Evolutionary conservation across 2,113 vertebrate species (phyloP), one percentile per base, ranked within the genome.

Genomic region (Junco hyemalis): DNA sequence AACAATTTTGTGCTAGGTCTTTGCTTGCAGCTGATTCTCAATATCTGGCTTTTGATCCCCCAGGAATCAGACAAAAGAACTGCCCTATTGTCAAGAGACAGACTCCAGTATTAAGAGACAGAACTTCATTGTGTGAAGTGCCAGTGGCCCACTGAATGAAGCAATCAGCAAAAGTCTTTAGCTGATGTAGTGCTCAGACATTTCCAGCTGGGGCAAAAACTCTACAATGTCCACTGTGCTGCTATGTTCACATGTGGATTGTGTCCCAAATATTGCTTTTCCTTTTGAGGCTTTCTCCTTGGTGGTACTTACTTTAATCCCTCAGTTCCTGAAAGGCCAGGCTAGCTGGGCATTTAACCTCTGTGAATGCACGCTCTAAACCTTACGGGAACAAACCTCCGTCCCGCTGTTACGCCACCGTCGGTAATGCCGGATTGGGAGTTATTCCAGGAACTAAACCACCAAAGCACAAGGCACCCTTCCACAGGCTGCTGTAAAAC

Each of bases 391-490:
- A 84, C 68, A 47, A 74, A 88, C 71, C 53, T 83, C 2, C 81
- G 76, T 81, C 94, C 93, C 72, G 57, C 87, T 66, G 18, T 84
- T 91, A 83, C 2, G 3, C 53, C 95, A 94, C 16, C 13, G 56
- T 14, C 69, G 14, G 95, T 92, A 95, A 96, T 89, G 74, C 94
- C 16, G 21, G 95, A 86, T 45, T 85, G 91, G 7, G 86, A 91
- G 86, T 80, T 96, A 91, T 96, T 96, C 92, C 80, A 33, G 86
- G 92, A 95, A 59, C 29, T 35, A 16, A 91, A 59, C 48, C 59
- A 54, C 54, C 48, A 29, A 18, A 91, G 56, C 61, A 48, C 26
- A 78, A 93, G 50, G 35, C 40, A 86, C 35, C 40, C 76, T 71
- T 65, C 81, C 1, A 1, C 8, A 65, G 44, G 36, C 53, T 64